phyloP scores from a whole-genome alignment of 2,888 invertebrate species.

The Cheilosia soror region DNA sequence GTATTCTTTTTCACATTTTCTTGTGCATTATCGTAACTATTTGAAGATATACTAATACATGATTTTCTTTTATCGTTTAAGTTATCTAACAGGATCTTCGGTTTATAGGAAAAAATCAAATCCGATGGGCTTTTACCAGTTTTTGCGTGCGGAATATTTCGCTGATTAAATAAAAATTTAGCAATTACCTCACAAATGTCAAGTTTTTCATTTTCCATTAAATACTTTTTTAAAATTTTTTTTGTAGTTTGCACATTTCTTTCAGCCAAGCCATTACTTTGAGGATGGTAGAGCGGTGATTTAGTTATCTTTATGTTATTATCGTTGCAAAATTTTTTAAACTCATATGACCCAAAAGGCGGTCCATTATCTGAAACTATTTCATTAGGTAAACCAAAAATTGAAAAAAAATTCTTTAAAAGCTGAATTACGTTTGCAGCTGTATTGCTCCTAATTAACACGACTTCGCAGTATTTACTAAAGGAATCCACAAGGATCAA shows the following conservation, averaged over 20 bases:
- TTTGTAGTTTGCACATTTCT: slow-evolving; percentile 73
- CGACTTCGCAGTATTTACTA: slow-evolving; percentile 82
- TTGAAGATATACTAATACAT: no score
- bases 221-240: slow-evolving; percentile 64
- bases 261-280: slow-evolving; percentile 76
- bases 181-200: background rate
- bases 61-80: background rate
- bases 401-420: slow-evolving; percentile 70
- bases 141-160: slow-evolving; percentile 1
- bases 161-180: background rate
- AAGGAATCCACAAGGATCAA: slow-evolving; percentile 80
- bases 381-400: slow-evolving; percentile 74
- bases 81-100: slow-evolving; percentile 10
- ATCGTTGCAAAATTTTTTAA: slow-evolving; percentile 23
- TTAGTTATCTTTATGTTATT: slow-evolving; percentile 67
- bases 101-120: slow-evolving; percentile 13
- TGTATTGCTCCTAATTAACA: slow-evolving; percentile 64
- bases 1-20: no score
- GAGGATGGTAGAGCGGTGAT: slow-evolving; percentile 74
- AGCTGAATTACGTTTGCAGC: slow-evolving; percentile 40
- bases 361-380: slow-evolving; percentile 76
- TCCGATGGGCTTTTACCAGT: background rate
- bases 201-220: slow-evolving; percentile 9
- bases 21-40: no score
- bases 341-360: slow-evolving; percentile 55